Evolutionary conservation across 37 sponge, comb jelly and placozoan genomes (phyloP).

Genomic region (Crambe crambe): DNA sequence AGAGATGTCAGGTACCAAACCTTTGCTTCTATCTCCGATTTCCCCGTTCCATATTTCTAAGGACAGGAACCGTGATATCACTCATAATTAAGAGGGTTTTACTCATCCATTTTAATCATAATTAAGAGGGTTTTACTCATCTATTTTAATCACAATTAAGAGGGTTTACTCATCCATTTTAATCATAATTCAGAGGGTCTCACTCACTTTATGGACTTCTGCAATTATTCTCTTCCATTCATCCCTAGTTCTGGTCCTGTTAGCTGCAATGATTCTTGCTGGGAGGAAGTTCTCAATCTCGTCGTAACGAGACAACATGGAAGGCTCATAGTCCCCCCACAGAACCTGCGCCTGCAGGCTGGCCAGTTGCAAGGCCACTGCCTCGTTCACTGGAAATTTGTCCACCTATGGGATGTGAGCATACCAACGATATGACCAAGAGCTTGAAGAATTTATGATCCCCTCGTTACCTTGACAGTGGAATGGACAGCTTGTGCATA

Average conservation of each 20-base stretch:
- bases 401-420: slow-evolving; percentile 63
- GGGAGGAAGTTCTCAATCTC: slow-evolving; percentile 73
- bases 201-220: slow-evolving; percentile 81
- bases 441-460: background rate
- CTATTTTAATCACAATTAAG: background rate
- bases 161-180: too few relatives aligned
- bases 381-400: slow-evolving; percentile 91
- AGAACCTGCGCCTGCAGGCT: slow-evolving; percentile 90
- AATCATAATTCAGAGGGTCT: slow-evolving; percentile 71
- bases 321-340: slow-evolving; percentile 76
- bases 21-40: slow-evolving; percentile 90
- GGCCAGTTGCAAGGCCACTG: slow-evolving; percentile 90
- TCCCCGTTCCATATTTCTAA: slow-evolving; percentile 89
- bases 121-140: background rate
- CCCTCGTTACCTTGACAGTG: slow-evolving; percentile 90
- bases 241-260: slow-evolving; percentile 56
- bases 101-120: too few relatives aligned
- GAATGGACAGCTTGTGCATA: slow-evolving; percentile 96
- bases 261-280: slow-evolving; percentile 55
- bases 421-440: background rate
- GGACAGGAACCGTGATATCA: too few relatives aligned
- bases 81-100: too few relatives aligned
- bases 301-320: slow-evolving; percentile 55
- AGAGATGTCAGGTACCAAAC: slow-evolving; percentile 97
- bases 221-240: slow-evolving; percentile 81